phyloP scores from a whole-genome alignment of 2,113 vertebrate genomes.

The Anarrhichthys ocellatus region DNA sequence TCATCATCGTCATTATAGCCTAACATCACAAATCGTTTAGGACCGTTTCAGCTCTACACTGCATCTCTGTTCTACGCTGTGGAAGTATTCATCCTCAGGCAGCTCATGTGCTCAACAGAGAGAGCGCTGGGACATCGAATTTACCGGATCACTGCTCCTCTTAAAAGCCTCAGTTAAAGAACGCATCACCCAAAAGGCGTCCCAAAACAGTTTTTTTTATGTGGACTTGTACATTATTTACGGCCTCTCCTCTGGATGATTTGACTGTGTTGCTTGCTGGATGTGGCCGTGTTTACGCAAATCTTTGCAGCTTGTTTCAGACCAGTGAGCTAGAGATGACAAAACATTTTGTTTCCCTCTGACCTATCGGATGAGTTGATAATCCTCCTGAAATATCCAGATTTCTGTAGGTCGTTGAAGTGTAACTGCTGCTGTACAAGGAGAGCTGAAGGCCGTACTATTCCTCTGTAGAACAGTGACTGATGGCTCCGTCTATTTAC shows the following conservation, averaged over 20 bases:
- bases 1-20: not conserved
- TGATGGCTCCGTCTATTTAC: slow-evolving; percentile 25
- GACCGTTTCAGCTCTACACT: not conserved
- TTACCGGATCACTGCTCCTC: slow-evolving; percentile 16
- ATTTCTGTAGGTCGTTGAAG: not conserved
- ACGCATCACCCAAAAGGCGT: not conserved
- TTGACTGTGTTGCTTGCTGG: not conserved
- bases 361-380: not conserved
- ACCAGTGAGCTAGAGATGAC: not conserved
- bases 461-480: not conserved
- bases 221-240: not conserved
- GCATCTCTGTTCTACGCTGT: not conserved
- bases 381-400: not conserved
- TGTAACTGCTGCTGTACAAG: slow-evolving; percentile 26
- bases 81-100: not conserved
- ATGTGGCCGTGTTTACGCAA: not conserved
- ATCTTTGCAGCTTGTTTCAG: not conserved
- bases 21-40: not conserved
- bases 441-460: not conserved
- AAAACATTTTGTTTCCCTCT: not conserved
- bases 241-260: not conserved
- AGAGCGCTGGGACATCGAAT: not conserved
- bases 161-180: not conserved
- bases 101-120: not conserved
- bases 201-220: not conserved